phyloP scores from a whole-genome alignment of 2,113 vertebrate genomes.

The Aptenodytes forsteri region DNA sequence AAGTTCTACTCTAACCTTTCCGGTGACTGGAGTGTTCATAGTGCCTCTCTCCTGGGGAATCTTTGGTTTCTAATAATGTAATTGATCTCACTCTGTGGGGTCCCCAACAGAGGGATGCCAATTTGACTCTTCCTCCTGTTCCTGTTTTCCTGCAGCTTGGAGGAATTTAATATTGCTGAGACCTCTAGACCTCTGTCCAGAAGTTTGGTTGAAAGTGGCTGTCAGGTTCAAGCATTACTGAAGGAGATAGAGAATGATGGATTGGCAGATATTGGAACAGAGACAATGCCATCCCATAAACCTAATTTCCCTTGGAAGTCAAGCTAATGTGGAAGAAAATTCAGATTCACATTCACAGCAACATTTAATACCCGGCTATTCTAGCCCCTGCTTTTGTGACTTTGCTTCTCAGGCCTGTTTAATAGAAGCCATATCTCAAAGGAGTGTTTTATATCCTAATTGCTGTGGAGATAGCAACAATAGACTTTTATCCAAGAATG shows the following conservation, averaged over 20 bases:
- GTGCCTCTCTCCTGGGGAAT: background rate
- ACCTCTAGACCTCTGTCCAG: background rate
- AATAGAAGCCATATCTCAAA: background rate
- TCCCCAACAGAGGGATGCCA: background rate
- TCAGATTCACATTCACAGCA: background rate
- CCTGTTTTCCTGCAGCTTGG: background rate
- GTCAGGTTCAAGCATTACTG: background rate
- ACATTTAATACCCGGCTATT: background rate
- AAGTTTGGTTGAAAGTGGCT: background rate
- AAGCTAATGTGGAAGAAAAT: background rate
- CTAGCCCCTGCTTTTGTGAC: background rate
- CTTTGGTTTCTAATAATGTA: background rate
- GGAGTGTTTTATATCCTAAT: background rate
- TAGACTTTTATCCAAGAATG: background rate
- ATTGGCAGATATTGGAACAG: background rate
- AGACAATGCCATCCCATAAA: background rate
- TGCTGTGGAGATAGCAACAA: background rate
- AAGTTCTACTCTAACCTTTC: background rate
- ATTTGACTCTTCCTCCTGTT: background rate
- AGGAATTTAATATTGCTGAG: background rate
- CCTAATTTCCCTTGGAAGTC: background rate
- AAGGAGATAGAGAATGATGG: background rate
- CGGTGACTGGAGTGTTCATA: background rate
- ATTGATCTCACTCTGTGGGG: background rate
- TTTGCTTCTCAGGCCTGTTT: background rate